Evolutionary conservation across 2,797 vertebrate genomes (phyloP).

Genomic region (Otus scops): DNA sequence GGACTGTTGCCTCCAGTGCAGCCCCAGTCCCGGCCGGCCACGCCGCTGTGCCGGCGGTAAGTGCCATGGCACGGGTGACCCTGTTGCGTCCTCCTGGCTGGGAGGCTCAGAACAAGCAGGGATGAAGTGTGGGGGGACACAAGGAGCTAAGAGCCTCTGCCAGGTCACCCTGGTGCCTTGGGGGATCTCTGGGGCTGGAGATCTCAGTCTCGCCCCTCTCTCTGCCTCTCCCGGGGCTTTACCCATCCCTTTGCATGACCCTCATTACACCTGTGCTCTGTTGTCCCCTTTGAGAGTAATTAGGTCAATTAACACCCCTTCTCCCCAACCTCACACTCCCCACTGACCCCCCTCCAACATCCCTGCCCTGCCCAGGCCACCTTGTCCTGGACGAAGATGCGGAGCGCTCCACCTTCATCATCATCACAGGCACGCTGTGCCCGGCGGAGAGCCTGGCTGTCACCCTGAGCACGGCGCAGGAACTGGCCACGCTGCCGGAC

Average conservation of each 20-base stretch:
- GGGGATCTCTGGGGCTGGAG: neutral
- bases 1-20: slow-evolving; percentile 86
- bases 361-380: slow-evolving; percentile 80
- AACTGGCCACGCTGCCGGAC: slow-evolving; percentile 87
- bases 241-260: neutral
- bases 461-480: slow-evolving; percentile 85
- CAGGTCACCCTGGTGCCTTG: neutral
- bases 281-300: neutral
- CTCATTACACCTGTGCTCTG: neutral
- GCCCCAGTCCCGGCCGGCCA: slow-evolving; percentile 64
- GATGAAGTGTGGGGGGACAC: accelerated
- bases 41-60: slow-evolving; percentile 77
- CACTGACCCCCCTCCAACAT: neutral
- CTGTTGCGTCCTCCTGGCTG: accelerated
- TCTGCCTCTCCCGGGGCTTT: neutral
- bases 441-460: slow-evolving; percentile 86
- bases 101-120: accelerated
- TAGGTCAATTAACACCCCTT: neutral
- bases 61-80: accelerated
- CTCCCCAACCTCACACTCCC: neutral
- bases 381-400: slow-evolving; percentile 90
- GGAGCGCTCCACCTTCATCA: slow-evolving; percentile 86
- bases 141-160: neutral
- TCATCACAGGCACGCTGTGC: slow-evolving; percentile 85
- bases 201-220: neutral